phyloP scores from a whole-genome alignment of 2,113 vertebrate species.

The Ciconia boyciana region DNA sequence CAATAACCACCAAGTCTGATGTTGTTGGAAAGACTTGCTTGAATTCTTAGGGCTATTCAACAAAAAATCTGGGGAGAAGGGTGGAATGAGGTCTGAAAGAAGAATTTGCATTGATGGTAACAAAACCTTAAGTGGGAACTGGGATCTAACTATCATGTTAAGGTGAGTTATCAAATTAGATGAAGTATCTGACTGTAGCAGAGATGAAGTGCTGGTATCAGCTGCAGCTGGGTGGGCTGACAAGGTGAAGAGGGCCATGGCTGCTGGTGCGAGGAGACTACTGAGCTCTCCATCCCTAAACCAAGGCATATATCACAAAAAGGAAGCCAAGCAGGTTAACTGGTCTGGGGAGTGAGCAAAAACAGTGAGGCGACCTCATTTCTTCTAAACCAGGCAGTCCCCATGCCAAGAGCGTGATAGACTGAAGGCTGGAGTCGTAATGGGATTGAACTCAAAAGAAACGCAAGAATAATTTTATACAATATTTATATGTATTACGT shows the following conservation, averaged over 20 bases:
- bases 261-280: neutral
- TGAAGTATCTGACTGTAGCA: neutral
- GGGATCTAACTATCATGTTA: neutral
- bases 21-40: neutral
- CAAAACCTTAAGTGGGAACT: neutral
- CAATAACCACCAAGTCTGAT: neutral
- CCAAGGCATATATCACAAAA: neutral
- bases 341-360: neutral
- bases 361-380: neutral
- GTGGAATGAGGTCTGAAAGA: neutral
- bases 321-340: neutral
- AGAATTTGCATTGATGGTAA: neutral
- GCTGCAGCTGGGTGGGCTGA: neutral
- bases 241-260: neutral
- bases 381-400: neutral
- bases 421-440: neutral
- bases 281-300: neutral
- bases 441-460: neutral
- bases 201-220: neutral
- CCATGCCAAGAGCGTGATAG: neutral
- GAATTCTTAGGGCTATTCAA: neutral
- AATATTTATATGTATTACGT: neutral
- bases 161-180: neutral
- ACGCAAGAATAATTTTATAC: neutral
- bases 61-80: neutral